These are phyloP conservation scores for Aldrovandia affinis DNA, from an alignment of 2,797 vertebrate species.

Conservation along the genomic window DNA sequence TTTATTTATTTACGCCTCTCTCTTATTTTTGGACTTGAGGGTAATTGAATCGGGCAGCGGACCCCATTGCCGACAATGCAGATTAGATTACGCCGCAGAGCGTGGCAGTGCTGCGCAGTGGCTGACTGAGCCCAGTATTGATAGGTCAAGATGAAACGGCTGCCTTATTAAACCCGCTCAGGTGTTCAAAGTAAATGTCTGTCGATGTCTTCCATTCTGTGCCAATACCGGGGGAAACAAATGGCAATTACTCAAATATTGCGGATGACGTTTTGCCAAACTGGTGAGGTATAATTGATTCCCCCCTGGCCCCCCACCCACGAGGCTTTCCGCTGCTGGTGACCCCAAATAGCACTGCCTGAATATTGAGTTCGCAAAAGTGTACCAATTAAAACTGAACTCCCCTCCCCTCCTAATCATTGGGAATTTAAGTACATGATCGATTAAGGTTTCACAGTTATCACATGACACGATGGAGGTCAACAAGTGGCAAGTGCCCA, in stretches of 20 bases:
- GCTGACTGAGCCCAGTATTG: slow-evolving; percentile 41
- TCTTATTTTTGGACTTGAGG: slow-evolving; percentile 47
- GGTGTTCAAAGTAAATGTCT: slow-evolving; percentile 54
- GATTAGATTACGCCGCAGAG: slow-evolving; percentile 60
- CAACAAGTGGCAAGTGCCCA: not conserved
- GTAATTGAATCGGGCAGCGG: slow-evolving; percentile 63
- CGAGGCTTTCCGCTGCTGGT: slow-evolving; percentile 23
- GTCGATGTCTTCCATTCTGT: slow-evolving; percentile 45
- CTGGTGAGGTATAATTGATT: slow-evolving; percentile 49
- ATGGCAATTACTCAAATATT: slow-evolving; percentile 53
- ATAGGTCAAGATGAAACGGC: slow-evolving; percentile 55
- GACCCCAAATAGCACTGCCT: not conserved
- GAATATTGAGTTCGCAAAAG: not conserved
- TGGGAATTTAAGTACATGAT: not conserved
- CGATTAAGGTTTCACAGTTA: not conserved
- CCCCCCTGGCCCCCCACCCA: slow-evolving; percentile 42
- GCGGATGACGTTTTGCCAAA: slow-evolving; percentile 45
- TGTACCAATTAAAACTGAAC: not conserved
- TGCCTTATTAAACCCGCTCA: slow-evolving; percentile 66
- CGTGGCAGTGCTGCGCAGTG: slow-evolving; percentile 18
- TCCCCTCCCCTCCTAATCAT: not conserved
- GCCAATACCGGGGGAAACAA: slow-evolving; percentile 42
- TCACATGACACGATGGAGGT: not conserved
- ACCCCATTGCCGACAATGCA: slow-evolving; percentile 59
- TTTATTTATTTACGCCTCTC: not conserved